Evolutionary conservation across 2,888 invertebrate species (phyloP), one percentile per base, ranked within the genome.

Genomic region (Euproctis similis): DNA sequence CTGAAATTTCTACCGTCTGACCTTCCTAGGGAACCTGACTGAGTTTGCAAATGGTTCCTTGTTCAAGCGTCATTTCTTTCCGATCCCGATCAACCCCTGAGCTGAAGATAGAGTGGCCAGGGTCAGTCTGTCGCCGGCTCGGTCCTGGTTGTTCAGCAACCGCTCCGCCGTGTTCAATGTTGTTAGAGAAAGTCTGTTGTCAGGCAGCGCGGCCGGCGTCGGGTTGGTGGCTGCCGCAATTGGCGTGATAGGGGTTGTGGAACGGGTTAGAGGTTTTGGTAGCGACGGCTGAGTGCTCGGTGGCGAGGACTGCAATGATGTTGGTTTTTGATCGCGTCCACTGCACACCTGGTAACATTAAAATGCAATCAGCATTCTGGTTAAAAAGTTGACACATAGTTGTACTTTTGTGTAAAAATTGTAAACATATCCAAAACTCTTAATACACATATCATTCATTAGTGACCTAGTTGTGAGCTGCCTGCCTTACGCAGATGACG

Each of bases 51-150:
- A 40, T 13, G 53, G 42, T 14, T 73, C 71, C 41, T 68, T 74
- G 30, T 54, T 71, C 54, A 72, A 67, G 34, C 84, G 85, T 85
- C 85, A 85, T 85, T 85, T 85, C 61, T 85, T 85, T 53, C 74
- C 77, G 3, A 81, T 74, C 0, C 74, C 64, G 5, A 81, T 68
- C 12, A 84, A 39, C 0, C 82, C 76, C 32, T 84, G 84, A n/a
- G 78, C 72, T 0, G 69, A 58, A 0, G 82, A 70, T 10, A 85
- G 47, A 1, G 53, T 73, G 0, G 84, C 76, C 3, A 84, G 44
- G 0, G 77, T 62, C 24, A 82, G 58, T 39, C 84, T 55, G 8
- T 84, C 84, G 1, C 52, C 57, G 17, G 50, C 64, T 3, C 36
- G 61, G 28, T 70, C 53, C 7, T 60, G 70, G 10, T 46, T 59